Base-by-base conservation (phyloP, 2,888 invertebrate genomes). In the Aleiodes alternator region DNA sequence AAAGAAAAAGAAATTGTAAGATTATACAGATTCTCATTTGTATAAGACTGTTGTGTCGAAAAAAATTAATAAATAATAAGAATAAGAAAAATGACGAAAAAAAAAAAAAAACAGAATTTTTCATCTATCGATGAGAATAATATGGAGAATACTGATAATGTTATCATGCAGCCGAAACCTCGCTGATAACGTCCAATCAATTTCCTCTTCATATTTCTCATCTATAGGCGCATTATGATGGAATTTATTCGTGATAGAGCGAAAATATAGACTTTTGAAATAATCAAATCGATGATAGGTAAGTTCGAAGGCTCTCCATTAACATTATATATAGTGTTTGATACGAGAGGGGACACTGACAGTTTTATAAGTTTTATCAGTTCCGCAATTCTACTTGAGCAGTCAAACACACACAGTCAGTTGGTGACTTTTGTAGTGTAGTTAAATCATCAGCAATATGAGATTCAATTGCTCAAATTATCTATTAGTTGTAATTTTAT, bases 241-340 rank as follows among this genome's bases (percentile, higher is more conserved):
- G 6, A 34, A 6, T 34, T 34, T 34, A 34, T 34, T 34, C 4
- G 34, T 34, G 34, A 6, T 34, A 34, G 4, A 34, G 34, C 3
- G 34, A 34, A 34, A 9, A 43, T 43, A 43, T 3, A 38, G 38
- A 34, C 59, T 59, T 12, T 34, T 14, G 16, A 61, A 43, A 64
- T 48, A 64, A 64, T 64, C 16, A 23, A 64, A 64, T 43, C 64
- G 16, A 43, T 48, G 43, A 64, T 64, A 64, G 64, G 48, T 64
- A 16, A 16, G 43, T 64, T 43, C 43, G 4, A 3, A 6, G 9
- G 9, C 64, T 64, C 43, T 14, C 11, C 64, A 48, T 34, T 38
- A 31, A 61, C 34, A 23, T 23, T 23, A 2, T 23, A 2, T 23
- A 34, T 64, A 48, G 34, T 12, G 11, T 48, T 64, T 48, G 9